Percentiles rank a stretch among this genome's conserved stretches.
These are phyloP conservation scores for Meandrusa payeni DNA, from an alignment of 2,888 invertebrate species.

Conservation along the genomic window DNA sequence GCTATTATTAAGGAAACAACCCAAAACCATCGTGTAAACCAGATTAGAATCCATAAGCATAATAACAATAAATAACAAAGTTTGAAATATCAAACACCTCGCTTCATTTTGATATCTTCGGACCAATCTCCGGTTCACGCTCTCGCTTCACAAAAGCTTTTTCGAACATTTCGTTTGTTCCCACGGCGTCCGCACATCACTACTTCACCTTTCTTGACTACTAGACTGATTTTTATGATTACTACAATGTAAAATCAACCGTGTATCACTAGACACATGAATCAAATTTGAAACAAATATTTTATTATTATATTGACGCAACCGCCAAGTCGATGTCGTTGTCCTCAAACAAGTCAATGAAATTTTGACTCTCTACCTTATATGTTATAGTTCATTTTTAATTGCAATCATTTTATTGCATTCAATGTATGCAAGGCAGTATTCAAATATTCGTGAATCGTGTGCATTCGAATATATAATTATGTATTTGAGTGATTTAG, in stretches of 20 bases:
- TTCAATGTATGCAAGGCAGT: constrained; percentile 55
- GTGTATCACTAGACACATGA: constrained; percentile 29
- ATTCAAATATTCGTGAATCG: constrained; percentile 69
- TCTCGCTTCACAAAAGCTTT: constrained; percentile 43
- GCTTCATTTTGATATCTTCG: constrained; percentile 45
- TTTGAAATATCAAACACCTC: constrained; percentile 34
- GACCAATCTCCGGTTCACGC: constrained; percentile 55
- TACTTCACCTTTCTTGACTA: constrained; percentile 31
- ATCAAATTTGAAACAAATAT: constrained; percentile 31
- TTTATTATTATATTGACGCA: constrained; percentile 40
- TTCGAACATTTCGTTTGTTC: constrained; percentile 63
- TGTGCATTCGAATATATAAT: constrained; percentile 69
- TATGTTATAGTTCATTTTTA: constrained; percentile 3
- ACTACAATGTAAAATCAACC: constrained; percentile 35
- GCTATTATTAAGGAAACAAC: constrained; percentile 5
- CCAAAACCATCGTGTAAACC: constrained; percentile 18
- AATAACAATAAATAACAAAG: constrained; percentile 28
- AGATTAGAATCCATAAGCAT: constrained; percentile 13
- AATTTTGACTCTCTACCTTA: constrained; percentile 28
- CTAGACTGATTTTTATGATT: constrained; percentile 43
- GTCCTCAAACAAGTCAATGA: constrained; percentile 12
- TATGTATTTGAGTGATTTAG: constrained; percentile 58
- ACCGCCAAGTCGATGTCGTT: constrained; percentile 43
- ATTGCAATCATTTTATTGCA: not conserved
- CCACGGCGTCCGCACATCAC: constrained; percentile 69